A percentile compares a stretch with the other conserved stretches of the same genome.
These are phyloP conservation scores for Mohoua ochrocephala DNA, from an alignment of 2,113 vertebrate genomes.

Conservation along the genomic window DNA sequence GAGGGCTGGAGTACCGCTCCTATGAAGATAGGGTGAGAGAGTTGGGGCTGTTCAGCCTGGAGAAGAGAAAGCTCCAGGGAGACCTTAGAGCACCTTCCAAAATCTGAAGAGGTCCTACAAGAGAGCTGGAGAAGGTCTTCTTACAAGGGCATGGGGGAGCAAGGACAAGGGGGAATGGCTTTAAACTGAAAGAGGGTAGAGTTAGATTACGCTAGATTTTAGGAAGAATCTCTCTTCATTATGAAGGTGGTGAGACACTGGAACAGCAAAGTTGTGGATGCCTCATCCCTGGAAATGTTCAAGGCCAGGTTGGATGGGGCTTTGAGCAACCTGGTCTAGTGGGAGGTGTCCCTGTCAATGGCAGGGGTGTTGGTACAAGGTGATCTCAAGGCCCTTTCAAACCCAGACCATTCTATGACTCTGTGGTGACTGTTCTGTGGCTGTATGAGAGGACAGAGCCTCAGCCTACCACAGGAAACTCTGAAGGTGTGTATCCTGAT, in stretches of 20 bases:
- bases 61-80: background rate
- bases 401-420: background rate
- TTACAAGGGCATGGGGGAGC: background rate
- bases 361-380: background rate
- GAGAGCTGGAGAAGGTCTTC: background rate
- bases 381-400: background rate
- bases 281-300: background rate
- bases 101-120: background rate
- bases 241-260: background rate
- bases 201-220: background rate
- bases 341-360: background rate
- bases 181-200: background rate
- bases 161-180: background rate
- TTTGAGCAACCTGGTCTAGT: background rate
- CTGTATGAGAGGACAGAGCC: background rate
- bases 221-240: background rate
- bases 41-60: background rate
- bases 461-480: background rate
- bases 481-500: background rate
- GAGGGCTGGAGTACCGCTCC: background rate
- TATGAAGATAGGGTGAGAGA: background rate
- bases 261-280: background rate
- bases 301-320: background rate
- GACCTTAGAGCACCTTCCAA: background rate
- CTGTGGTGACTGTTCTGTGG: fast-evolving